These are phyloP conservation scores for Melinaea marsaeus DNA, from an alignment of 2,888 invertebrate species.

Conservation along the genomic window DNA sequence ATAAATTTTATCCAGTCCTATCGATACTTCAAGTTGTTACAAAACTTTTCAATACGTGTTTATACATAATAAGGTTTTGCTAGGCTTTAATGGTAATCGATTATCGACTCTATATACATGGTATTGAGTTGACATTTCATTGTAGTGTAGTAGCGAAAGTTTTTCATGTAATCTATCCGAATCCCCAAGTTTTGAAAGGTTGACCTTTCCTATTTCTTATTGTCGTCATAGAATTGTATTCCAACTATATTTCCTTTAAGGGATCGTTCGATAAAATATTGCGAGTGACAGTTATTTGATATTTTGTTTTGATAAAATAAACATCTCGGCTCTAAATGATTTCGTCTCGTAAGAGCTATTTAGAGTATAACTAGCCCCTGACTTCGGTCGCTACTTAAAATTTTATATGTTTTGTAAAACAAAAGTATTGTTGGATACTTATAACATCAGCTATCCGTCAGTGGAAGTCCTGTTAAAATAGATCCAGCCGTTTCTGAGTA, in stretches of 20 bases:
- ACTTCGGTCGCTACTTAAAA: background rate
- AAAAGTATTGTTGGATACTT: no score
- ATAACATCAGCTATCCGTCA: no score
- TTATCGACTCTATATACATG: background rate
- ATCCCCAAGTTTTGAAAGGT: slow-evolving; percentile 3
- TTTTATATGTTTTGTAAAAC: background rate
- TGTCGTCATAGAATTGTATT: background rate
- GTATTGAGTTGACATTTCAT: background rate
- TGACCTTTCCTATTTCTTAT: slow-evolving; percentile 8
- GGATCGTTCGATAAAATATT: slow-evolving; percentile 1
- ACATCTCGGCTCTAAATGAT: background rate
- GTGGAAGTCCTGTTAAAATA: no score
- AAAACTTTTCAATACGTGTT: slow-evolving; percentile 6
- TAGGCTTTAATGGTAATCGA: background rate
- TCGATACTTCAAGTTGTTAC: slow-evolving; percentile 5
- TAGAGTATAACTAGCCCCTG: background rate
- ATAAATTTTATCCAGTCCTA: slow-evolving; percentile 3
- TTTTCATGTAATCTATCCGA: slow-evolving; percentile 6
- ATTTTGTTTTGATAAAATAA: background rate
- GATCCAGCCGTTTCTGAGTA: no score
- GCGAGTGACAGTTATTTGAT: slow-evolving; percentile 4
- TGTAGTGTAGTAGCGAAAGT: background rate
- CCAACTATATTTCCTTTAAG: background rate
- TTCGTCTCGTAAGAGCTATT: background rate
- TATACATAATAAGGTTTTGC: slow-evolving; percentile 6